Conservation (phyloP, 2,113 vertebrate species). For the Irena cyanogastra region DNA sequence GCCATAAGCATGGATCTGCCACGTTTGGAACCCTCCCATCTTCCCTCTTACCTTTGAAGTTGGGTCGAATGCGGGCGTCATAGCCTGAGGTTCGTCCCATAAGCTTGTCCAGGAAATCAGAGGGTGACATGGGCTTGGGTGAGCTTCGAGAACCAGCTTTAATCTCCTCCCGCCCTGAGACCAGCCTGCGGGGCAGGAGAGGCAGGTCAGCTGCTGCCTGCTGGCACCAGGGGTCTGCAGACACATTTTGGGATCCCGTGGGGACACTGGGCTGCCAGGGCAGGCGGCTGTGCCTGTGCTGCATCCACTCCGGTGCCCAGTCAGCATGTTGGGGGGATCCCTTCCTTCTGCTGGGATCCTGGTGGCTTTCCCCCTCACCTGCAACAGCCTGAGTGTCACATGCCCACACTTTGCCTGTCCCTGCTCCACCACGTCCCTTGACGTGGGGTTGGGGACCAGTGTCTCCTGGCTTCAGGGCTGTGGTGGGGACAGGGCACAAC, state of each 20-base stretch:
- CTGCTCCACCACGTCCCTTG: rapidly evolving
- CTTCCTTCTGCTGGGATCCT: not conserved
- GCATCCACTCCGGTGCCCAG: rapidly evolving
- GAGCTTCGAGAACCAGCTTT: conserved; percentile 72
- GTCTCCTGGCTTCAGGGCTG: not conserved
- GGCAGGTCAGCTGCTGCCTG: not conserved
- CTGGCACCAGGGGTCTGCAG: not conserved
- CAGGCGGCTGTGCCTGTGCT: rapidly evolving
- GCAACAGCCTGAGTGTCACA: not conserved
- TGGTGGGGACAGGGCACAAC: rapidly evolving
- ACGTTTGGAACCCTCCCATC: not conserved
- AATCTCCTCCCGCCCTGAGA: conserved; percentile 86
- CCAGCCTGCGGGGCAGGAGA: conserved; percentile 67
- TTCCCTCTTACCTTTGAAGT: conserved; percentile 88
- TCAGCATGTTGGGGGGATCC: rapidly evolving
- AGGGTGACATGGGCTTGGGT: conserved; percentile 83
- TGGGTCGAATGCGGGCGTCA: conserved; percentile 90
- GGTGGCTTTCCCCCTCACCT: not conserved
- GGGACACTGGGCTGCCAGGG: not conserved
- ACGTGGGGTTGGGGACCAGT: rapidly evolving
- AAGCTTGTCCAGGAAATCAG: conserved; percentile 95
- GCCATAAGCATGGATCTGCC: not conserved
- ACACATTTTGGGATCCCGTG: rapidly evolving
- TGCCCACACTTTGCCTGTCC: not conserved
- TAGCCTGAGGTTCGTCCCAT: conserved; percentile 93